These are phyloP conservation scores for Chymomyza amoena DNA, from an alignment of 2,888 invertebrate species.

Conservation along the genomic window DNA sequence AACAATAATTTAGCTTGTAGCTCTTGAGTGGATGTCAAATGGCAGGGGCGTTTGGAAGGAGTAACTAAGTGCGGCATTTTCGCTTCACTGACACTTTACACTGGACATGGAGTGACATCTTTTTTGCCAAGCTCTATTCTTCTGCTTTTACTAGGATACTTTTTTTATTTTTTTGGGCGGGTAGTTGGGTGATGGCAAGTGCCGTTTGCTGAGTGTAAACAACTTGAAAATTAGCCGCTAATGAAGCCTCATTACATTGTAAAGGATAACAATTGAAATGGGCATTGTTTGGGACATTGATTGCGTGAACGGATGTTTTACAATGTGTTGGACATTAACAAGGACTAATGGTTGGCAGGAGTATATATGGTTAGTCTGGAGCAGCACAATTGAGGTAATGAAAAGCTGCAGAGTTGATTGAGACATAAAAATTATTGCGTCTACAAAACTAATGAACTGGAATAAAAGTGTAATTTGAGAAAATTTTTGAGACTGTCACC, in stretches of 20 bases:
- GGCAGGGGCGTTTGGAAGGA: neutral
- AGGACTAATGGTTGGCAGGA: no score
- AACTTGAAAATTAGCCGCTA: slow-evolving; percentile 70
- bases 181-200: slow-evolving; percentile 37
- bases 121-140: slow-evolving; percentile 5
- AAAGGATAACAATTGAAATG: neutral
- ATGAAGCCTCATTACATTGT: slow-evolving; percentile 62
- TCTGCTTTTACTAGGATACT: slow-evolving; percentile 35
- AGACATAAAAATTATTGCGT: neutral
- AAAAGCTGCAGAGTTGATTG: neutral
- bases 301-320: slow-evolving; percentile 48
- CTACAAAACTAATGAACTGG: neutral
- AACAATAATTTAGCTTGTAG: slow-evolving; percentile 65
- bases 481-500: no score
- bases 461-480: no score
- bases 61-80: slow-evolving; percentile 19
- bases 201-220: slow-evolving; percentile 62
- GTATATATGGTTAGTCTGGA: neutral
- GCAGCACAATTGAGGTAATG: neutral
- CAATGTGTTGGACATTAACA: slow-evolving; percentile 30
- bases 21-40: neutral
- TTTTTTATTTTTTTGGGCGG: neutral
- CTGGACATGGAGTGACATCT: slow-evolving; percentile 64
- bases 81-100: slow-evolving; percentile 38
- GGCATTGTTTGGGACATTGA: slow-evolving; percentile 35